Conservation (phyloP, 2,888 invertebrate species). For the Tetropium fuscum region DNA sequence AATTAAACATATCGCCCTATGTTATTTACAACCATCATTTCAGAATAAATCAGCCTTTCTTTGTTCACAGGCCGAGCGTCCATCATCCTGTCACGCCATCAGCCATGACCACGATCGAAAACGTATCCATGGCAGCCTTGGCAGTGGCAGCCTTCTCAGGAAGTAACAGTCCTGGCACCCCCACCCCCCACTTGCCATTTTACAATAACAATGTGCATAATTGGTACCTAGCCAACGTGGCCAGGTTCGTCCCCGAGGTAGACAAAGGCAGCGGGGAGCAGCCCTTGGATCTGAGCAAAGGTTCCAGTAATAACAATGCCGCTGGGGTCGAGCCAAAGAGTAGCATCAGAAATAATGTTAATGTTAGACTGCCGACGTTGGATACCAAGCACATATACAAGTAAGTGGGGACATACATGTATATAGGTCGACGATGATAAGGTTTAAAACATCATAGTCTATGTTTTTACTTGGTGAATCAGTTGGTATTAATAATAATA, state of each 20-base stretch:
- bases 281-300: conserved; percentile 88
- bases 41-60: background rate
- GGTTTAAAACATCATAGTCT: no score
- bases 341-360: conserved; percentile 54
- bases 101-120: conserved; percentile 71
- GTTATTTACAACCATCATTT: no score
- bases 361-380: conserved; percentile 62
- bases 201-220: conserved; percentile 58
- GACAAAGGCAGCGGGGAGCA: conserved; percentile 71
- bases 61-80: conserved; percentile 30
- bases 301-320: conserved; percentile 64
- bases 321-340: conserved; percentile 47
- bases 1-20: no score
- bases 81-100: conserved; percentile 48
- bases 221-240: conserved; percentile 67
- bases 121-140: conserved; percentile 76
- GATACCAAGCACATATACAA: conserved; percentile 77
- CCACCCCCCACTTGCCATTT: conserved; percentile 58
- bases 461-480: no score
- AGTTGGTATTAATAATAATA: no score
- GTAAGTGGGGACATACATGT: conserved; percentile 73
- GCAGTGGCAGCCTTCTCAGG: conserved; percentile 75
- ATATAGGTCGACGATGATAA: no score
- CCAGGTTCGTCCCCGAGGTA: conserved; percentile 61
- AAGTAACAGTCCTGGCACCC: conserved; percentile 63